Conservation (phyloP, 2,888 invertebrate species). For the Platycheirus rosarum region DNA sequence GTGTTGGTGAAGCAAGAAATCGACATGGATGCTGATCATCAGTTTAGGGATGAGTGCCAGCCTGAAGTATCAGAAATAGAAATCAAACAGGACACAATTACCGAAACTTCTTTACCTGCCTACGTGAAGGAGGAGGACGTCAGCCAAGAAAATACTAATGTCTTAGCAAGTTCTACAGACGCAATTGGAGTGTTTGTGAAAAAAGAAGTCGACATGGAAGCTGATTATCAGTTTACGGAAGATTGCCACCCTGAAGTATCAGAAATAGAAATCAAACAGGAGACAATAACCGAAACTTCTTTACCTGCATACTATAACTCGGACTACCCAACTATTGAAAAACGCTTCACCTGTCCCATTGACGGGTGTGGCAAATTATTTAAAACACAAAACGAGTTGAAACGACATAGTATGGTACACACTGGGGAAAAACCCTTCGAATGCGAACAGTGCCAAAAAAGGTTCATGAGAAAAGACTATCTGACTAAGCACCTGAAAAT, state of each 20-base stretch:
- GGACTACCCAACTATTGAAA: background rate
- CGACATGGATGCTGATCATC: background rate
- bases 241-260: too few relatives aligned
- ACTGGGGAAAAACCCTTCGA: slow-evolving; percentile 79
- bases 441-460: slow-evolving; percentile 78
- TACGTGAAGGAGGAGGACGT: background rate
- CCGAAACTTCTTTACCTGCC: slow-evolving; percentile 7
- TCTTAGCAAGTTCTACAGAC: background rate
- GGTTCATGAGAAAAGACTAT: slow-evolving; percentile 80
- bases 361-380: too few relatives aligned
- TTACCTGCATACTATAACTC: background rate
- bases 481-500: slow-evolving; percentile 80
- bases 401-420: slow-evolving; percentile 80
- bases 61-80: too few relatives aligned
- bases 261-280: too few relatives aligned
- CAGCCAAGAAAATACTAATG: background rate
- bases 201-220: background rate
- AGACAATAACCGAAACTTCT: too few relatives aligned
- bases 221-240: too few relatives aligned
- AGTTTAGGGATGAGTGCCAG: background rate
- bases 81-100: slow-evolving; percentile 13
- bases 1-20: background rate
- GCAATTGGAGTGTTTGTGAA: too few relatives aligned
- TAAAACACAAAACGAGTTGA: slow-evolving; percentile 80
- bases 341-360: slow-evolving; percentile 27